Evolutionary conservation across 2,888 invertebrate genomes (phyloP), one percentile per base, ranked within the genome.

Genomic region (Lamproptera curius): DNA sequence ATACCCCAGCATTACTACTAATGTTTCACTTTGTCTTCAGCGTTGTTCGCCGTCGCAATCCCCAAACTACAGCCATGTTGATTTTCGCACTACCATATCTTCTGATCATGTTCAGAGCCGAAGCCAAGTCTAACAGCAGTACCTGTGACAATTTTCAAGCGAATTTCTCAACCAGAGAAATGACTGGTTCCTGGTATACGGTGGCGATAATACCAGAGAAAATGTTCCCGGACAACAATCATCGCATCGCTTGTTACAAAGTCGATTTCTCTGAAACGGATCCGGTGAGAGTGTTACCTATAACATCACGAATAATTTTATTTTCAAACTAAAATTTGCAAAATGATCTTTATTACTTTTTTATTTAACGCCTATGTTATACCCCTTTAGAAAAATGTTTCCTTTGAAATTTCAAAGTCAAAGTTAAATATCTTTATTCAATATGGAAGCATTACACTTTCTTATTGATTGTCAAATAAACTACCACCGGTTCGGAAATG

Each of bases 201-300:
- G 83, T 80, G 0, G 82, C 80, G 0, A 70, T 84, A 0, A 70
- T 84, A 34, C 85, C 85, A 0, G 81, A 74, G 17, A 76, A 69
- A n/a, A 43, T 70, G 45, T 83, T 78, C 44, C 79, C 80, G 10
- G 71, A 79, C 10, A 69, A 70, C 23, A 65, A 71, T 6, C 54
- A 59, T 9, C 49, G 54, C 10, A 59, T 84, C 1, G 64, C 67
- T 0, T 85, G 85, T 54, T 80, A 76, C 50, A 66, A 62, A 33
- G 78, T 83, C 48, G 84, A 83, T 9, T 75, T 84, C 17, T 79
- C 79, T 54, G 85, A 86, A 49, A 73, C 73, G 40, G 85, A 85
- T 57, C 76, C 71, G 75, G 85, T 84, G 54, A 67, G 70, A 15
- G n/a, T n/a, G n/a, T n/a, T n/a, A n/a, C n/a, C n/a, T n/a, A n/a